Conservation (phyloP, 1,140 invertebrate genomes). For the Diachasma alloeum region DNA sequence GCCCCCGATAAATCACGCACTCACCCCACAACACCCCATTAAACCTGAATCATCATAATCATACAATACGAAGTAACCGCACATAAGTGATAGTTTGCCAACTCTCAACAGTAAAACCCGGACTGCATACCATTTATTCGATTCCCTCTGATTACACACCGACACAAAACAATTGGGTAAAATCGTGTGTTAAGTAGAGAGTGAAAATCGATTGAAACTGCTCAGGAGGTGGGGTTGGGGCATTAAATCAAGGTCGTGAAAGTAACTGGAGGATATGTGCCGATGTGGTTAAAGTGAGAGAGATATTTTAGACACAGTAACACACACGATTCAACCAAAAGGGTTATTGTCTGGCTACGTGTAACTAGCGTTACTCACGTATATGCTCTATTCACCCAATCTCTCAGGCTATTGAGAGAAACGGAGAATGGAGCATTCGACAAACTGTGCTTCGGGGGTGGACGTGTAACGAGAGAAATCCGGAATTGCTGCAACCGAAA, state of each 20-base stretch:
- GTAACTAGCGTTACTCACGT: constrained; percentile 22
- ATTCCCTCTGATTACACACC: neutral
- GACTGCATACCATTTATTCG: neutral
- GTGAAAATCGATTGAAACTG: constrained; percentile 22
- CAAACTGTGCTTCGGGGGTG: neutral
- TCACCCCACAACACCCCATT: neutral
- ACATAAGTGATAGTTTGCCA: neutral
- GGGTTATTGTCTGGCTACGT: constrained; percentile 12
- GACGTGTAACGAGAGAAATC: constrained; percentile 7
- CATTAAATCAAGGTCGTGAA: constrained; percentile 39
- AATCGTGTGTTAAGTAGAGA: neutral
- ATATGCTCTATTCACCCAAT: neutral
- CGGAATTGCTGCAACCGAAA: constrained; percentile 1
- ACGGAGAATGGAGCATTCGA: neutral
- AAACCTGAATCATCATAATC: neutral
- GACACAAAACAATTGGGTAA: neutral
- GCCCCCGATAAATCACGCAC: neutral
- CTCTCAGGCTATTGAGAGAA: neutral
- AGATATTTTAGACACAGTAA: neutral
- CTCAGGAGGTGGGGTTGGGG: neutral
- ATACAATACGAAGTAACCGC: neutral
- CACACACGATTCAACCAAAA: constrained; percentile 1
- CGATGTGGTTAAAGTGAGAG: neutral
- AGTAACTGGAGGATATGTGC: constrained; percentile 18
- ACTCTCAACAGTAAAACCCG: neutral